Evolutionary conservation across 2,797 vertebrate genomes (phyloP), one percentile per base, ranked within the genome.

Genomic region (Bufotes viridis): DNA sequence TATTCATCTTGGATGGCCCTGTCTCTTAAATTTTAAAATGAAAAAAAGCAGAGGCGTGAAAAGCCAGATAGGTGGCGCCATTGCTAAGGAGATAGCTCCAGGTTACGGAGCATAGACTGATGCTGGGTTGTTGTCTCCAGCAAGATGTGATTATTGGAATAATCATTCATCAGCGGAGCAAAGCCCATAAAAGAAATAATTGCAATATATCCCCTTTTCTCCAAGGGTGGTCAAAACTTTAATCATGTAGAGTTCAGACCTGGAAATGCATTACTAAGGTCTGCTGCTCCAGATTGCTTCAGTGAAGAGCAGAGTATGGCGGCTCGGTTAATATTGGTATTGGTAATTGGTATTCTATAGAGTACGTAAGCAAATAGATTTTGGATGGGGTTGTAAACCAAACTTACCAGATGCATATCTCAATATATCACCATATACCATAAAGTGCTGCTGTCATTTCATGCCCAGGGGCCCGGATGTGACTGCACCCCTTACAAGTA

Each of bases 151-250:
- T 85, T 85, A 78, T 78, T 5, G 58, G 6, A 65, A 78, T 76
- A 85, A 85, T 85, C 74, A 85, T 55, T 85, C 84, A 78, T 51
- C 58, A 65, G 61, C 63, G 2, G 42, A 78, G 60, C 57, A 53
- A n/a, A 67, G 60, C 72, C 26, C n/a, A 78, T 78, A 26, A 78
- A 78, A 85, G 74, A 18, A 24, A 60, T 24, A 24, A 78, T 85
- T 65, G 49, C 60, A 2, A 26, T 65, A 85, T 78, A 83, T 67
- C n/a, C 60, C 69, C 57, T 84, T 60, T 65, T 78, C 84, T 78
- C 72, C 42, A 29, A 20, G 74, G 84, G 84, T 78, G 84, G 84
- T 65, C 74, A 15, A 24, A 65, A 58, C 51, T 26, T 85, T 85
- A 76, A 65, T 76, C 29, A 75, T 26, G 75, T 6, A 78, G 51